Base-by-base conservation (phyloP, 2,113 vertebrate genomes). In the Corvus cornix region DNA sequence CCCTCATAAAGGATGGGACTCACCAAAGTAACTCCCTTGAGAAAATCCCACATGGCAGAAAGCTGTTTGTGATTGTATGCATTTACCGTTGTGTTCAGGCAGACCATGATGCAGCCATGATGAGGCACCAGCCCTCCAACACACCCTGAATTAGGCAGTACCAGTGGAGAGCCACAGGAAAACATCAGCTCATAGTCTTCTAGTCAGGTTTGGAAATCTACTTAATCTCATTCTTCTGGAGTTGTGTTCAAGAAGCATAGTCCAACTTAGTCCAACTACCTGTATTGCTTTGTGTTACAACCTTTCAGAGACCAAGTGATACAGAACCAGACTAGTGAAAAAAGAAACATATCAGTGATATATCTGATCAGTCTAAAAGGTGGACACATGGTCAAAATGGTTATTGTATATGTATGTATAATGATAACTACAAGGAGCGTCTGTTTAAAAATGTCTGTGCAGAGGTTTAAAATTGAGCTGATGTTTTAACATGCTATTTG, bases 381-480 rank as follows among this genome's bases (percentile, higher is more conserved):
- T 78, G 44, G 30, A 96, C 93, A 22, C 28, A 91, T 26, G 11
- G 60, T 72, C 53, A 93, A 84, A 93, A 78, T 58, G 22, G 28
- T 44, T 77, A 85, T 60, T 69, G 6, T 70, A 4, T 48, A n/a
- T 8, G 4, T 59, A 7, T 48, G 5, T 89, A 30, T 24, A 80
- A 35, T 20, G 69, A 30, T 62, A 93, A 56, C 63, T 89, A 68
- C 33, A 69, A 77, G 41, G 66, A 94, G 62, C 60, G 63, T 30
- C n/a, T 62, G 19, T 75, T 83, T 78, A 64, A 79, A 88, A 92
- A 87, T 46, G 20, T 48, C 44, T 74, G 7, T 60, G n/a, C 48
- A 93, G 88, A 93, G 76, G 52, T 91, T 82, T 79, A 84, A 58
- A 94, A 89, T 31, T 51, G 35, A 93, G 53, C 37, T 90, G 83